These are phyloP conservation scores for Pungitius pungitius DNA, from an alignment of 2,113 vertebrate species.

Conservation along the genomic window DNA sequence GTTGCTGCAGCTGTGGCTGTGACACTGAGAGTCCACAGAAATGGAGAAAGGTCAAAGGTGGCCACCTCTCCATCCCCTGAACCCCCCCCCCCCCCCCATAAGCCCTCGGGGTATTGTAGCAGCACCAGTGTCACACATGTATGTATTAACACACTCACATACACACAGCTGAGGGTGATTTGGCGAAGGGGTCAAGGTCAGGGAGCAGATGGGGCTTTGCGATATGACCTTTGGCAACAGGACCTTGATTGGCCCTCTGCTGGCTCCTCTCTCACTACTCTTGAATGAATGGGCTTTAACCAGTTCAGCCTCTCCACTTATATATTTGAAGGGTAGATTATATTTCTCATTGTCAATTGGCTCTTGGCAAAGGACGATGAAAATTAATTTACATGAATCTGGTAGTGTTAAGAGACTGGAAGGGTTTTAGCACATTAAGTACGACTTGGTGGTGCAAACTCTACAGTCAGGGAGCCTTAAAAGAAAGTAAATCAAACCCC, in stretches of 20 bases:
- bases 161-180: slow-evolving; percentile 75
- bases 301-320: slow-evolving; percentile 1
- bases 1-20: slow-evolving; percentile 72
- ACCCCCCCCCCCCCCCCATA: slow-evolving; percentile 4
- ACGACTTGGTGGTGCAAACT: neutral
- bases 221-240: slow-evolving; percentile 57
- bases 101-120: slow-evolving; percentile 48
- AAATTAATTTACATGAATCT: neutral
- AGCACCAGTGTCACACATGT: slow-evolving; percentile 48
- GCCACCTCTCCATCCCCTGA: slow-evolving; percentile 41
- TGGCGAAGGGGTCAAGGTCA: slow-evolving; percentile 71
- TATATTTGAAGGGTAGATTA: neutral
- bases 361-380: neutral
- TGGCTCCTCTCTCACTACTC: slow-evolving; percentile 2
- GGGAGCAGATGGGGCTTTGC: slow-evolving; percentile 69
- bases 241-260: slow-evolving; percentile 44
- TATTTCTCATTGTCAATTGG: neutral
- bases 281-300: slow-evolving; percentile 16
- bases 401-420: neutral
- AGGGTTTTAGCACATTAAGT: neutral
- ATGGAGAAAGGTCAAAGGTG: slow-evolving; percentile 70
- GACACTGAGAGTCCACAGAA: slow-evolving; percentile 69
- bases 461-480: neutral
- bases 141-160: slow-evolving; percentile 28
- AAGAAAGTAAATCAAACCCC: neutral